Base-by-base conservation (phyloP, 2,888 invertebrate species). In the Aproaerema taeniolella region DNA sequence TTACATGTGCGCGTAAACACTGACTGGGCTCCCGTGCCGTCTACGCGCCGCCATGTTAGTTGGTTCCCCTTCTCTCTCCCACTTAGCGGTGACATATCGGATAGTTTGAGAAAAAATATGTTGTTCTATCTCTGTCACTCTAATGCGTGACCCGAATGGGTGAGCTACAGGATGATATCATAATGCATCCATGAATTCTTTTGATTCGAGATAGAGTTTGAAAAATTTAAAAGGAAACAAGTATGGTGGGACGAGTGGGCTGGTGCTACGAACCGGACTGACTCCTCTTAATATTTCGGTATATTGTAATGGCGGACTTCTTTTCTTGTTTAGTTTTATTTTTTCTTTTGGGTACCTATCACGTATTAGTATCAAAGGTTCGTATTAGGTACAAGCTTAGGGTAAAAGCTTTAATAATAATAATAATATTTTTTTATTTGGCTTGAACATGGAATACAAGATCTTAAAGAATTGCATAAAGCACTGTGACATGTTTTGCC, bases 41-140 rank as follows among this genome's bases (percentile, higher is more conserved):
- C 60, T 61, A 58, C 65, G 58, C 65, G 67, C 61, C 79, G 82
- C 83, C 82, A 82, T 82, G 64, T 81, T 82, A 73, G 67, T 77
- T 74, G 61, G 55, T 61, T 50, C 50, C 49, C 61, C 57, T 51
- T 81, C 80, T 67, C 70, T 59, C 49, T 81, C 65, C 10, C 50
- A 40, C 56, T 15, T 30, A 24, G 6, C 7, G 20, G 7, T 8
- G 12, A 13, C 20, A 20, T 7, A 16, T 33, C 50, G 45, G 54
- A 61, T 45, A 30, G 41, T 39, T 41, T 53, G 63, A 67, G 60
- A 59, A 53, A 57, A 58, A 60, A 55, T 50, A 50, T 52, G 39
- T 52, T 47, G 37, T 43, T 51, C 53, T 61, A 60, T 70, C 78
- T 72, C 74, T 56, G 58, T 76, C 59, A 42, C 55, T 47, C 66